These are phyloP conservation scores for Trissonchulus latispiculum DNA, from an alignment of 2,888 invertebrate genomes.

Conservation along the genomic window DNA sequence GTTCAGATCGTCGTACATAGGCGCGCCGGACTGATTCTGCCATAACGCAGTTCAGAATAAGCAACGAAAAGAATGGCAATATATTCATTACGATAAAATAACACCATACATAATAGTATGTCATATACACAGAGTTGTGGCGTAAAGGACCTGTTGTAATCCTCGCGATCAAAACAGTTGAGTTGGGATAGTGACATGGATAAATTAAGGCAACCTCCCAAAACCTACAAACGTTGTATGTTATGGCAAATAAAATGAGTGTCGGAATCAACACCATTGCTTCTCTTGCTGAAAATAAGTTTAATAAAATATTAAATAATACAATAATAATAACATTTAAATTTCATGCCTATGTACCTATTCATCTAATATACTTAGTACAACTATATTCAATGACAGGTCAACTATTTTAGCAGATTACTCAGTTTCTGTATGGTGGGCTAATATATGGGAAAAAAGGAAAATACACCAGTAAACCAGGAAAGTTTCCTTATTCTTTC, in stretches of 20 bases:
- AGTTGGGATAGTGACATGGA: not conserved
- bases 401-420: too few species aligned
- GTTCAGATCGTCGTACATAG: not conserved
- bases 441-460: too few species aligned
- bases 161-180: not conserved
- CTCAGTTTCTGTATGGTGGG: too few species aligned
- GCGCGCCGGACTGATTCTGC: not conserved
- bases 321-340: too few species aligned
- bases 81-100: not conserved
- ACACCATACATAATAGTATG: not conserved
- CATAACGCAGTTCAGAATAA: not conserved
- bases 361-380: too few species aligned
- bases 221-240: not conserved
- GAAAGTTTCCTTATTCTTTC: too few species aligned
- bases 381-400: too few species aligned
- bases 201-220: not conserved
- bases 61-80: not conserved
- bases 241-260: not conserved
- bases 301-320: too few species aligned
- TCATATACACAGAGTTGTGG: not conserved
- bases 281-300: not conserved
- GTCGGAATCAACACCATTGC: not conserved
- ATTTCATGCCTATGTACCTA: too few species aligned
- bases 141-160: not conserved
- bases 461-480: too few species aligned